These are phyloP conservation scores for Sebastes steindachneri DNA, from an alignment of 2,797 vertebrate species.

Conservation along the genomic window DNA sequence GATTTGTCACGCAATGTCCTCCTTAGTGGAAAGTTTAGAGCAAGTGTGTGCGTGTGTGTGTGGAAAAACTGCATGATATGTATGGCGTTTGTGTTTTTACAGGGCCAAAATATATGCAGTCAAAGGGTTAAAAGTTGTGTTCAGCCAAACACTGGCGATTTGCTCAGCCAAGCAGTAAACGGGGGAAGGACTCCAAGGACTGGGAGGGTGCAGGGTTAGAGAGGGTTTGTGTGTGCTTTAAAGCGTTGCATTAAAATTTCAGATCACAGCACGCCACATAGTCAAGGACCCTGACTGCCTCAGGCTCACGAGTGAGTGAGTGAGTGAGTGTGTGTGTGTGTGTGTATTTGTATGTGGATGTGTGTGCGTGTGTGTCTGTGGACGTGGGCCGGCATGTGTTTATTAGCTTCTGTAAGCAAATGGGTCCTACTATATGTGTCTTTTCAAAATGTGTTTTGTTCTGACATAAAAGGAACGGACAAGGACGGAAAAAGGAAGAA, in stretches of 20 bases:
- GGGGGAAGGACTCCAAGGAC: conserved; percentile 82
- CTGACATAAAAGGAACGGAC: conserved; percentile 63
- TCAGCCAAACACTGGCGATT: conserved; percentile 83
- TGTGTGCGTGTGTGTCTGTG: conserved; percentile 11
- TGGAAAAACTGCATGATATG: conserved; percentile 50
- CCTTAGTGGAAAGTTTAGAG: conserved; percentile 73
- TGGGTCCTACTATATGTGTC: conserved; percentile 62
- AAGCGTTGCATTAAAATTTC: conserved; percentile 86
- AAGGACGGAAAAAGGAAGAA: conserved; percentile 21
- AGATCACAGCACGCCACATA: conserved; percentile 85
- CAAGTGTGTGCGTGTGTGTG: conserved; percentile 17
- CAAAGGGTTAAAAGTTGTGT: conserved; percentile 84
- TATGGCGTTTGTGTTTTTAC: conserved; percentile 59
- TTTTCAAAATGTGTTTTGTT: conserved; percentile 63
- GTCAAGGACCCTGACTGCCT: conserved; percentile 85
- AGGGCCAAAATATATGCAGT: conserved; percentile 72
- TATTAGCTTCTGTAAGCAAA: conserved; percentile 79
- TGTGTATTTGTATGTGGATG: background rate
- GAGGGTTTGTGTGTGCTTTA: conserved; percentile 83
- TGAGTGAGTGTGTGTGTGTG: background rate
- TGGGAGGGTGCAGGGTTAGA: conserved; percentile 82
- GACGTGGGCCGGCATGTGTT: conserved; percentile 72
- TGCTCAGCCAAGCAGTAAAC: conserved; percentile 85
- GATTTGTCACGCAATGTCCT: conserved; percentile 82
- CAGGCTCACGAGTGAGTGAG: conserved; percentile 72